Evolutionary conservation across 2,113 vertebrate genomes (phyloP).

Genomic region (Acrocephalus kingi): DNA sequence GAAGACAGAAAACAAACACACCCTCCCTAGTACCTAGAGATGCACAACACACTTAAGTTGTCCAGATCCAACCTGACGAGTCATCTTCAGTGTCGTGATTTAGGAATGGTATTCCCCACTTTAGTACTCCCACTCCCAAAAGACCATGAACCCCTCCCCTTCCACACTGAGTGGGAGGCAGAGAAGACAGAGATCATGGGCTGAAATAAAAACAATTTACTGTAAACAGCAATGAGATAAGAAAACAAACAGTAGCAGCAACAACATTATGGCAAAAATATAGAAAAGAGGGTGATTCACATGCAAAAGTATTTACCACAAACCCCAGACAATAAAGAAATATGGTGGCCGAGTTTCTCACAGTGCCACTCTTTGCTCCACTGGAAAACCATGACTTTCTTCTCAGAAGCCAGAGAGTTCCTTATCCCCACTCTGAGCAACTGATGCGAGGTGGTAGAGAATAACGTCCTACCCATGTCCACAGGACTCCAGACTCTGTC

Average conservation of each 20-base stretch:
- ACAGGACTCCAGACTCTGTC: neutral
- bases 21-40: neutral
- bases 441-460: neutral
- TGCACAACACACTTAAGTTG: neutral
- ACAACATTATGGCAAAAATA: neutral
- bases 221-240: neutral
- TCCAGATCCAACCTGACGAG: neutral
- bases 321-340: neutral
- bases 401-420: neutral
- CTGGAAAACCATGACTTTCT: neutral
- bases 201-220: neutral
- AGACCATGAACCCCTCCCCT: accelerated
- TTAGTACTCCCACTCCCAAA: neutral
- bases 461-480: accelerated
- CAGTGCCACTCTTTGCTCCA: neutral
- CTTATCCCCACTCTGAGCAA: neutral
- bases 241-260: neutral
- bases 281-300: neutral
- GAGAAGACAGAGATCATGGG: neutral
- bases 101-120: neutral
- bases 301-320: accelerated
- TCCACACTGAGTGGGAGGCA: neutral
- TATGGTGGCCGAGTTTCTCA: neutral
- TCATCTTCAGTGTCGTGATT: neutral
- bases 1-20: neutral